Evolutionary conservation across 2,888 invertebrate species (phyloP), one percentile per base, ranked within the genome.

Genomic region (Apotomis turbidana): DNA sequence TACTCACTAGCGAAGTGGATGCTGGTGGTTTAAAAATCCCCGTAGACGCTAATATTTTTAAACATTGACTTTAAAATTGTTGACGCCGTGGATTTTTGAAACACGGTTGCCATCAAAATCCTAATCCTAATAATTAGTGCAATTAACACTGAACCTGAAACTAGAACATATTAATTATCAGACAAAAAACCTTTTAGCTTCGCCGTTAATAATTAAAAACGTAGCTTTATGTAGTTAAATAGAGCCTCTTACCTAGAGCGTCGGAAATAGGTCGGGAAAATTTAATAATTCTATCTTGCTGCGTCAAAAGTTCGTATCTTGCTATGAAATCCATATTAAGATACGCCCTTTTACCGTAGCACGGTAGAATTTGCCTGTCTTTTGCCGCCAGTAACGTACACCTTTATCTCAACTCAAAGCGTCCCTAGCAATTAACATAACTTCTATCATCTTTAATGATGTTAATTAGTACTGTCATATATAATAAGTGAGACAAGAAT

Each of bases 221-320:
- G 12, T 63, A 57, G 27, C 62, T 49, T 57, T 13, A 49, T 57
- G 59, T 72, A 74, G 68, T 69, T 68, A 70, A 74, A 68, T 61
- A 72, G 51, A 72, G 62, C 54, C 55, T 68, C 62, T 71, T 68
- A 61, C 57, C 61, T 76, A 68, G 66, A 72, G 41, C 71, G 70
- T 66, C 44, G 70, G 73, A 86, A 84, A 80, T 83, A 82, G 86
- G 85, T 87, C 85, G 83, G 73, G 78, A 74, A 77, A 81, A 82
- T 83, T 84, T 79, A 81, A 84, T 84, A 81, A 85, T 27, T 27
- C 27, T 27, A 2, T 27, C 27, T 27, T 27, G 27, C 27, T 15
- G 1, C 1, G 15, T 27, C 27, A 27, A 27, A 27, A 27, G 27
- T 27, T 27, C 27, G 27, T 27, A 27, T 27, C 27, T 27, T 27